phyloP scores from a whole-genome alignment of 2,888 invertebrate species.

The Tetragonisca angustula region DNA sequence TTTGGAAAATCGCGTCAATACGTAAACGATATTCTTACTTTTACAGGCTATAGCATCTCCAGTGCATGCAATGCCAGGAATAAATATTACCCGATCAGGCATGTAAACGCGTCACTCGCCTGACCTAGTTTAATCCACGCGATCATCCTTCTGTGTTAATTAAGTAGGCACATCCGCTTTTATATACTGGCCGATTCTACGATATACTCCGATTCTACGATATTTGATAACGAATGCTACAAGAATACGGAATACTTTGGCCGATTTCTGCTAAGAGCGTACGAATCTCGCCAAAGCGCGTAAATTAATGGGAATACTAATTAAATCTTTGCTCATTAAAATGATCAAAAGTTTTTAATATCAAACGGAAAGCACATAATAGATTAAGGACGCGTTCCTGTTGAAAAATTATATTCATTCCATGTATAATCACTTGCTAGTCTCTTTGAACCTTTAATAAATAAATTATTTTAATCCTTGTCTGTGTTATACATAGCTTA shows the following conservation, averaged over 20 bases:
- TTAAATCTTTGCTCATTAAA: no score
- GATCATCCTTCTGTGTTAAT: constrained; percentile 72
- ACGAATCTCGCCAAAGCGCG: background rate
- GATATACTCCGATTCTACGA: constrained; percentile 27
- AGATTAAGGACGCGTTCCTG: no score
- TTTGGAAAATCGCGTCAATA: constrained; percentile 26
- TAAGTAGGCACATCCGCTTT: constrained; percentile 67
- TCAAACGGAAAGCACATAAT: no score
- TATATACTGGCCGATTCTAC: constrained; percentile 42
- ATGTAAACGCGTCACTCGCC: constrained; percentile 69
- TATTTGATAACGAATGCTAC: background rate
- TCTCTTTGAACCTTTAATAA: no score
- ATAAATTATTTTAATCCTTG: no score
- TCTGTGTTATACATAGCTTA: no score
- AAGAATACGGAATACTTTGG: background rate
- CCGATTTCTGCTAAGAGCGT: background rate
- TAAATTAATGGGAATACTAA: background rate
- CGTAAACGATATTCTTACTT: constrained; percentile 39
- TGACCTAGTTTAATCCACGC: constrained; percentile 75
- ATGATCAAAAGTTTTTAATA: no score
- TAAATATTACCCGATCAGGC: constrained; percentile 70
- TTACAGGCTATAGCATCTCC: constrained; percentile 45
- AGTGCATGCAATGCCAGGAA: constrained; percentile 66
- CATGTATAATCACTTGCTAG: no score
- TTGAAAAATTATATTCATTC: no score